These are phyloP conservation scores for Parasteatoda lunata DNA, from an alignment of 2,888 invertebrate species.

Conservation along the genomic window DNA sequence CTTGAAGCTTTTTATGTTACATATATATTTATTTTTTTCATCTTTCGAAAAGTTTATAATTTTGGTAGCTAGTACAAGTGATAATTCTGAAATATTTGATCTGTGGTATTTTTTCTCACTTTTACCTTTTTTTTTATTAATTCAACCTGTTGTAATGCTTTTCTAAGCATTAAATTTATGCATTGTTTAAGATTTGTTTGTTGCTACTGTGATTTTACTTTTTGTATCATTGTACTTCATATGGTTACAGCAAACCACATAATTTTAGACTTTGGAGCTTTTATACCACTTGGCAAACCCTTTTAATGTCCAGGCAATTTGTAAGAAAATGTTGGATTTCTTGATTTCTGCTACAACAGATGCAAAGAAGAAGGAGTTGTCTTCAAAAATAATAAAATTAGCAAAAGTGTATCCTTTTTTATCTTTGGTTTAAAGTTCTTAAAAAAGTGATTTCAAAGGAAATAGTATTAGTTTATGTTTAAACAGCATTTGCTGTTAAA, in stretches of 20 bases:
- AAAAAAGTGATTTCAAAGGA: background rate
- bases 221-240: background rate
- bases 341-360: conserved; percentile 45
- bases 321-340: conserved; percentile 72
- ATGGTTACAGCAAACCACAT: conserved; percentile 1
- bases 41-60: too few species aligned
- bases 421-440: background rate
- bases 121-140: too few species aligned
- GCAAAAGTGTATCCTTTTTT: conserved; percentile 49
- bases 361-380: conserved; percentile 35
- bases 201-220: background rate
- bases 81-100: too few species aligned
- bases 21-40: too few species aligned
- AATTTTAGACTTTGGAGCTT: conserved; percentile 72
- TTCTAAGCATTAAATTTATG: too few species aligned
- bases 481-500: too few species aligned
- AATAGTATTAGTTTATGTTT: background rate
- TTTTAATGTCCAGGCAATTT: conserved; percentile 73
- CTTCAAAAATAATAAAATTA: conserved; percentile 38
- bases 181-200: too few species aligned
- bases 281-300: conserved; percentile 73
- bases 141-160: too few species aligned
- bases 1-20: too few species aligned
- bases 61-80: too few species aligned
- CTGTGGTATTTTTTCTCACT: too few species aligned